phyloP scores from a whole-genome alignment of 2,888 invertebrate species.

The Acanthacorydalis orientalis region DNA sequence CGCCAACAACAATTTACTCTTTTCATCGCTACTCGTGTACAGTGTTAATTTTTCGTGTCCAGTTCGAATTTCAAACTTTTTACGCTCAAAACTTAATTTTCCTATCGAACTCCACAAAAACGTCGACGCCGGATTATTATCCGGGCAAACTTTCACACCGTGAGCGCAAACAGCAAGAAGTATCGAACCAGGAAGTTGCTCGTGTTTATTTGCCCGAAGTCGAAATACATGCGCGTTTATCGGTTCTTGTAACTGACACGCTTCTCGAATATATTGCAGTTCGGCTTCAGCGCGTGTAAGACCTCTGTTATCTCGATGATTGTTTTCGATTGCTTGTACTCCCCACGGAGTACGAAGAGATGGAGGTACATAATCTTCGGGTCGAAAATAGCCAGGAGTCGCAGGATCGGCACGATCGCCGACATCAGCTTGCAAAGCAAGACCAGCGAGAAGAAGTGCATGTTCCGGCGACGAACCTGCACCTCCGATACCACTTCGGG shows the following conservation, averaged over 20 bases:
- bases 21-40: conserved; percentile 84
- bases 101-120: conserved; percentile 94
- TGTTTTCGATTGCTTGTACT: conserved; percentile 44
- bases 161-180: conserved; percentile 84
- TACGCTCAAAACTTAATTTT: conserved; percentile 88
- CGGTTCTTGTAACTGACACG: conserved; percentile 65
- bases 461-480: conserved; percentile 27
- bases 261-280: conserved; percentile 75
- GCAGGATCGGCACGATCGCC: conserved; percentile 53
- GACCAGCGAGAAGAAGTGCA: conserved; percentile 65
- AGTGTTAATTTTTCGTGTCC: conserved; percentile 76
- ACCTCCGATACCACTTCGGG: conserved; percentile 34
- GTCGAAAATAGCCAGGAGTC: conserved; percentile 48
- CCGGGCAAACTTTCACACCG: conserved; percentile 75
- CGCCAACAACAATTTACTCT: conserved; percentile 76
- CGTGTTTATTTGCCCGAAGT: conserved; percentile 58
- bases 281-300: conserved; percentile 68
- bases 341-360: conserved; percentile 38
- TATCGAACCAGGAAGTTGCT: conserved; percentile 60
- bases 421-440: conserved; percentile 84
- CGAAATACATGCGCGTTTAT: conserved; percentile 74
- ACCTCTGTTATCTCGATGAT: conserved; percentile 69
- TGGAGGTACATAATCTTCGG: conserved; percentile 70
- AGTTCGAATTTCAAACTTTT: conserved; percentile 91
- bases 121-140: conserved; percentile 50